Evolutionary conservation across 2,797 vertebrate genomes (phyloP).

Genomic region (Falco berigora): DNA sequence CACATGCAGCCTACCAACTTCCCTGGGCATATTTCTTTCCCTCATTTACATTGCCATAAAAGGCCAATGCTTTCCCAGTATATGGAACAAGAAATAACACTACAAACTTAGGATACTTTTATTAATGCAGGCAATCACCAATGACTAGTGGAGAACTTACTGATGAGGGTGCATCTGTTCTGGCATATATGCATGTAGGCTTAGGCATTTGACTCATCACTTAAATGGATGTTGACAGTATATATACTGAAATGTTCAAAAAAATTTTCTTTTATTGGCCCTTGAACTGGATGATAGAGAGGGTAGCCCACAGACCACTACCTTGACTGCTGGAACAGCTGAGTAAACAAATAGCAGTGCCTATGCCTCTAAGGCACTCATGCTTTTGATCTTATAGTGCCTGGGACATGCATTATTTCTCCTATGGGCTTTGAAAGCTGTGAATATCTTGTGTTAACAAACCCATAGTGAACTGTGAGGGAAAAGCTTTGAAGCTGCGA

Average conservation of each 20-base stretch:
- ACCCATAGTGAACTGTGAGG: background rate
- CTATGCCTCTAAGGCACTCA: background rate
- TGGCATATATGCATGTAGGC: fast-evolving
- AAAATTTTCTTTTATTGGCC: background rate
- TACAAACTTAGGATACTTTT: background rate
- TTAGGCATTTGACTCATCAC: background rate
- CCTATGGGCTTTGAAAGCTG: background rate
- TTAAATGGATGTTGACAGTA: background rate
- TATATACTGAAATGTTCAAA: background rate
- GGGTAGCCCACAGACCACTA: background rate
- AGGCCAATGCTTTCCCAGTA: background rate
- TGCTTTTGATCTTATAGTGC: background rate
- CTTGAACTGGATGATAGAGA: background rate
- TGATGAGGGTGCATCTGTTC: background rate
- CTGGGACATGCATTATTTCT: background rate
- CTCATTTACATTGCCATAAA: background rate
- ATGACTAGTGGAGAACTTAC: background rate
- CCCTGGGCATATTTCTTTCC: background rate
- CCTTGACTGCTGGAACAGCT: background rate
- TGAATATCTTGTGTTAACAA: background rate
- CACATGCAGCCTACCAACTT: background rate
- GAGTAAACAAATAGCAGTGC: background rate
- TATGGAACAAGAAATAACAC: background rate
- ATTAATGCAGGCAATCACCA: background rate
- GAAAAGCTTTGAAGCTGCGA: background rate